These are phyloP conservation scores for Caradrina clavipalpis DNA, from an alignment of 2,888 invertebrate species.

Conservation along the genomic window DNA sequence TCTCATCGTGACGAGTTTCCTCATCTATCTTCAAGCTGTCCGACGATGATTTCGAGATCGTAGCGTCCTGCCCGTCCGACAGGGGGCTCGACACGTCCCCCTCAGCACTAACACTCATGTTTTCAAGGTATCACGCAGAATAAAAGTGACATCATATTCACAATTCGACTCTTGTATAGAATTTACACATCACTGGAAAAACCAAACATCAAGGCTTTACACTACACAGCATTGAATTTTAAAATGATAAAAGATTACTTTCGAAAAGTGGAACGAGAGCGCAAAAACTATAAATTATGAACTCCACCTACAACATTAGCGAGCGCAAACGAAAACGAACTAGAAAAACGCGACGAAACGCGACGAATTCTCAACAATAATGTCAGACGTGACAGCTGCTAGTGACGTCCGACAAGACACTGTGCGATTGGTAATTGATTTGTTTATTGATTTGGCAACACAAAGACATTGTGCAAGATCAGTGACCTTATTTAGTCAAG, in stretches of 20 bases:
- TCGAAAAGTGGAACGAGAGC: slow-evolving; percentile 89
- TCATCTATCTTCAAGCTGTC: slow-evolving; percentile 80
- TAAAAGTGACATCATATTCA: slow-evolving; percentile 87
- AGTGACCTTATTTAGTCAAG: slow-evolving; percentile 38
- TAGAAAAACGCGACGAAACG: slow-evolving; percentile 69
- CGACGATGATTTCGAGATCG: slow-evolving; percentile 81
- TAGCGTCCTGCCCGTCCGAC: slow-evolving; percentile 83
- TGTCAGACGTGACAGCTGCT: slow-evolving; percentile 75
- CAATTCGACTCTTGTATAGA: slow-evolving; percentile 71
- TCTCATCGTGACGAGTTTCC: slow-evolving; percentile 79
- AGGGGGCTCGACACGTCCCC: slow-evolving; percentile 85
- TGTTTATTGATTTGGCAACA: slow-evolving; percentile 66
- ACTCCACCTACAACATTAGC: slow-evolving; percentile 85
- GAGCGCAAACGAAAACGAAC: slow-evolving; percentile 71
- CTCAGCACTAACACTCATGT: slow-evolving; percentile 89
- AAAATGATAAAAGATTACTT: slow-evolving; percentile 78
- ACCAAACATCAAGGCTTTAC: slow-evolving; percentile 68
- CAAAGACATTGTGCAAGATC: slow-evolving; percentile 48
- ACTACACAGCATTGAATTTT: slow-evolving; percentile 71
- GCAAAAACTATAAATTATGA: slow-evolving; percentile 79
- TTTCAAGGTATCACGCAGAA: slow-evolving; percentile 85
- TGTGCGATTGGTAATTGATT: slow-evolving; percentile 62
- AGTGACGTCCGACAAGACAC: slow-evolving; percentile 78
- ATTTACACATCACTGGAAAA: slow-evolving; percentile 77
- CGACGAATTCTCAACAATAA: slow-evolving; percentile 56